These are phyloP conservation scores for Delphinapterus leucas DNA, from an alignment of 2,113 vertebrate genomes.

Conservation along the genomic window DNA sequence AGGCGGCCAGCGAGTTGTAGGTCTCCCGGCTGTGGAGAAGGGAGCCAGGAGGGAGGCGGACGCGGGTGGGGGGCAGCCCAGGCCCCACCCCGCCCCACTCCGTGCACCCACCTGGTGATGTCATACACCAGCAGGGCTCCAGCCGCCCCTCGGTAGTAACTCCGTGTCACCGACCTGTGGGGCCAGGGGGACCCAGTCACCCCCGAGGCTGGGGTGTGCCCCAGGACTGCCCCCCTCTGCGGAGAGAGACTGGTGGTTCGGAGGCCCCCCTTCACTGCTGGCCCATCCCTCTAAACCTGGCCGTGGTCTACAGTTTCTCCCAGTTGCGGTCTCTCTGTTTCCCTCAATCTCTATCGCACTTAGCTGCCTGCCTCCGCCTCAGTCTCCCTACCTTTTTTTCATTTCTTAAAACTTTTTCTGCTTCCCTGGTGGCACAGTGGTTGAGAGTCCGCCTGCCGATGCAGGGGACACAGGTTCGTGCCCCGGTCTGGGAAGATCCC, in stretches of 20 bases:
- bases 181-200: slow-evolving; percentile 50
- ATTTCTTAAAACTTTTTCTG: background rate
- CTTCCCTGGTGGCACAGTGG: too few relatives aligned
- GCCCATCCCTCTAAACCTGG: background rate
- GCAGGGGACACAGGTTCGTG: too few relatives aligned
- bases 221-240: slow-evolving; percentile 56
- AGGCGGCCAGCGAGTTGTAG: slow-evolving; percentile 93
- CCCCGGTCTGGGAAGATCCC: too few relatives aligned
- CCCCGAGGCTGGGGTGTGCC: slow-evolving; percentile 47
- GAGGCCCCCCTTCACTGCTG: background rate
- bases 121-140: slow-evolving; percentile 94
- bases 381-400: background rate
- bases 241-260: slow-evolving; percentile 48
- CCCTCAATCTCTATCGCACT: background rate
- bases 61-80: background rate
- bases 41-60: background rate
- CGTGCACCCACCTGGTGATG: slow-evolving; percentile 88
- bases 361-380: background rate
- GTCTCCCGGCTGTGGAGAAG: slow-evolving; percentile 87
- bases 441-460: too few relatives aligned
- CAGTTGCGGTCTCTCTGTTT: background rate
- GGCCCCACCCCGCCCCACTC: background rate
- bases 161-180: slow-evolving; percentile 92
- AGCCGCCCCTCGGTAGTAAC: slow-evolving; percentile 94
- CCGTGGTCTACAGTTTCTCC: background rate